Percentiles rank a stretch among this genome's conserved stretches.
These are phyloP conservation scores for Linurgus olivaceus DNA, from an alignment of 2,797 vertebrate species.

Conservation along the genomic window DNA sequence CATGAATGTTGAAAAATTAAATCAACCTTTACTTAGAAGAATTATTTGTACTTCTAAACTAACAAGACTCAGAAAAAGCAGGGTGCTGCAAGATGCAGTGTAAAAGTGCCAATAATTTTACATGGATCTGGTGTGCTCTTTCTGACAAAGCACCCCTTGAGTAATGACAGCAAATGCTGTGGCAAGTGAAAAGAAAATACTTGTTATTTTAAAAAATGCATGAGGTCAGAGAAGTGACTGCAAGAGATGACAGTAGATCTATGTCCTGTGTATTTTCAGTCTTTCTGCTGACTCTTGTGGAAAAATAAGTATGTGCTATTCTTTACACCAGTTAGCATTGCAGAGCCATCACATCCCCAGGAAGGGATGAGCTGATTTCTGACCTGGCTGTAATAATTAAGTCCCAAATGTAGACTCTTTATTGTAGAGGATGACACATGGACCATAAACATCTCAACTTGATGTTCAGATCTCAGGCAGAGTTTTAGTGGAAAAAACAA, in stretches of 20 bases:
- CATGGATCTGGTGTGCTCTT: not conserved
- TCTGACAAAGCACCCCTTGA: not conserved
- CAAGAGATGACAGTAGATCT: constrained; percentile 1
- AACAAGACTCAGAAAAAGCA: not conserved
- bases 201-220: not conserved
- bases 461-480: constrained; percentile 58
- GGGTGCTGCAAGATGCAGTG: not conserved
- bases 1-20: not conserved
- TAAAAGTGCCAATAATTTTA: not conserved
- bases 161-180: not conserved
- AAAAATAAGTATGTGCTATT: constrained; percentile 31
- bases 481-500: constrained; percentile 50
- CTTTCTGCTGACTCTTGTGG: constrained; percentile 29
- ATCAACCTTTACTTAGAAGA: not conserved
- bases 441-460: constrained; percentile 55
- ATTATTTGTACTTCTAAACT: not conserved
- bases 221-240: not conserved
- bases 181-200: not conserved
- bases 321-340: constrained; percentile 18
- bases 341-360: constrained; percentile 41
- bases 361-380: constrained; percentile 54
- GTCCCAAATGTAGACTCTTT: constrained; percentile 58
- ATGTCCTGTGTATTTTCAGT: not conserved
- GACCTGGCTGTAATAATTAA: constrained; percentile 69
- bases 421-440: constrained; percentile 54